Evolutionary conservation across 2,113 vertebrate species (phyloP).

Genomic region (Scatophagus argus): DNA sequence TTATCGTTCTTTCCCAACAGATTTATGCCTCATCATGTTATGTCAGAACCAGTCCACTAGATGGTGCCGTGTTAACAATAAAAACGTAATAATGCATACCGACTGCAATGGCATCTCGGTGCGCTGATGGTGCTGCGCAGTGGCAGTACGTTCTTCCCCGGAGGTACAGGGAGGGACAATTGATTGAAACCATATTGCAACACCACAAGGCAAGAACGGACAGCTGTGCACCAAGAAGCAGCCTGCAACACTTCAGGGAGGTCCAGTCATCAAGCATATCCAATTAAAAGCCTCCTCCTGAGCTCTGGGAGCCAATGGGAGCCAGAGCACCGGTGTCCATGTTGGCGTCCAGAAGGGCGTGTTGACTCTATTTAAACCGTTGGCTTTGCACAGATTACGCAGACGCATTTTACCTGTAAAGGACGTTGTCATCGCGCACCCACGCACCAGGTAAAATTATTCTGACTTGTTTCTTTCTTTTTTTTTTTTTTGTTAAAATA

Average conservation of each 20-base stretch:
- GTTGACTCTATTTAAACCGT: conserved; percentile 78
- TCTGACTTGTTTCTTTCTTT: not conserved
- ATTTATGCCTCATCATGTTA: not conserved
- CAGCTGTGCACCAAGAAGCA: not conserved
- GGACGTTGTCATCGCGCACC: conserved; percentile 20
- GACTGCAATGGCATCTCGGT: not conserved
- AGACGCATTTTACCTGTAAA: conserved; percentile 53
- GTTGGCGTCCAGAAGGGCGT: conserved; percentile 71
- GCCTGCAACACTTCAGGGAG: not conserved
- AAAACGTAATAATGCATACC: not conserved
- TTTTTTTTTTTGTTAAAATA: too few relatives aligned
- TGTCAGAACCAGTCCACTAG: conserved; percentile 40
- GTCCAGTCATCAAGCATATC: conserved; percentile 6
- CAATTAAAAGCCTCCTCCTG: conserved; percentile 48
- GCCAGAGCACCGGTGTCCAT: conserved; percentile 1
- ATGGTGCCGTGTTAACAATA: conserved; percentile 23
- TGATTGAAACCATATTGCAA: not conserved
- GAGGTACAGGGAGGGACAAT: not conserved
- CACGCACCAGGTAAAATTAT: conserved; percentile 65
- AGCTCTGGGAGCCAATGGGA: conserved; percentile 70
- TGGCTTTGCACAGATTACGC: conserved; percentile 37
- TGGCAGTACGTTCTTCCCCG: not conserved
- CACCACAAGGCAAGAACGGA: not conserved
- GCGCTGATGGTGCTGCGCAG: too few relatives aligned
- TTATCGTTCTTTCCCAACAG: not conserved